Evolutionary conservation across 2,113 vertebrate genomes (phyloP), one percentile per base, ranked within the genome.

Genomic region (Pongo abelii): DNA sequence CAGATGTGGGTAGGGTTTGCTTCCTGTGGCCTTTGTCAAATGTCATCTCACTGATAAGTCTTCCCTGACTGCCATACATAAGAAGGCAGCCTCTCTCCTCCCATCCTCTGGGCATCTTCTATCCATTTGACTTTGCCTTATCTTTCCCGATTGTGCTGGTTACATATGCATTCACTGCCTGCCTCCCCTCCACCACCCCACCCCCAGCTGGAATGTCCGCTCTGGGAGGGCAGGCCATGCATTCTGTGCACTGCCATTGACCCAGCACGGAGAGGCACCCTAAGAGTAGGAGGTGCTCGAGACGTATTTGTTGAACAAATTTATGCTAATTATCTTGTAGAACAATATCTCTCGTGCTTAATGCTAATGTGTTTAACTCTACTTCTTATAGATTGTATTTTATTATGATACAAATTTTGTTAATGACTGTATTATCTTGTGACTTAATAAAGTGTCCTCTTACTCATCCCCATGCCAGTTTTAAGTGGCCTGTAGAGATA

Each of bases 311-410:
- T 64, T 78, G 90, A 83, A 93, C 16, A 25, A 64, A 40, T 64
- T 93, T 79, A 95, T 91, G 92, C 52, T 89, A 88, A 92, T 96
- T 95, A 77, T 70, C 94, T 84, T 77, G 9, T 87, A 75, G 46
- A 80, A 64, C 38, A 46, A 22, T 69, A 43, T 80, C 52, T 81
- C 46, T 83, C 40, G 27, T 46, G n/a, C 43, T 84, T 93, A 86
- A 86, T 3, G 30, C 4, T 32, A 59, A 91, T 57, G 18, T 84
- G 32, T 89, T 87, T 90, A 61, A 64, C n/a, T 93, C 14, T 46
- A 55, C 25, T 70, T 81, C 69, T 70, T 72, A 70, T n/a, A 72
- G 59, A 43, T 46, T n/a, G 3, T 40, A 46, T 89, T 96, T 95
- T 84, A 74, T 85, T 85, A 61, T 50, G 35, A 27, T 50, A 69